Conservation (phyloP, 2,797 vertebrate genomes). For the Xiphorhynchus erythropygius region DNA sequence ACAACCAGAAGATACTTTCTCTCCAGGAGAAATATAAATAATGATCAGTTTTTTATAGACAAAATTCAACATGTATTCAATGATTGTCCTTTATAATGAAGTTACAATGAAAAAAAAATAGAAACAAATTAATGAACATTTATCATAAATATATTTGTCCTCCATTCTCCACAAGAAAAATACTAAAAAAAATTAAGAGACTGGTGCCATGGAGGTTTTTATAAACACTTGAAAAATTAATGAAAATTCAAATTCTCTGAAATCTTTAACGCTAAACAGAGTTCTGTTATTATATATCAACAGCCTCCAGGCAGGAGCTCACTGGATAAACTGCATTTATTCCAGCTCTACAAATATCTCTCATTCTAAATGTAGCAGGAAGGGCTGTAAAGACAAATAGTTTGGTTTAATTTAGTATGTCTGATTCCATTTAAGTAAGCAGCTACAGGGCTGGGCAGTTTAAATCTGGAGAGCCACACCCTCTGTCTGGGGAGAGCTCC, state of each 20-base stretch:
- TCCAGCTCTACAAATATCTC: neutral
- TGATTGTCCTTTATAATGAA: neutral
- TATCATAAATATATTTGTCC: neutral
- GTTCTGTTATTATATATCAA: neutral
- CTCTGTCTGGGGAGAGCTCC: neutral
- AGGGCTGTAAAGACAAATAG: neutral
- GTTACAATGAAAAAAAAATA: neutral
- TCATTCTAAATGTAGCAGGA: neutral
- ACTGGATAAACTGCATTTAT: neutral
- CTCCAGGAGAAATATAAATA: conserved; percentile 18
- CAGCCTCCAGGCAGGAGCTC: neutral
- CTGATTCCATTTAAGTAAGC: neutral
- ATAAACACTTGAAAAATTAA: neutral
- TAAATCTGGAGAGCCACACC: neutral
- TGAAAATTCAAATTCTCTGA: neutral
- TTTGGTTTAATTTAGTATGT: neutral
- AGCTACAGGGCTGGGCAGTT: neutral
- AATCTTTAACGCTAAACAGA: neutral
- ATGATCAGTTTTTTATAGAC: neutral
- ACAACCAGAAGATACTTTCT: neutral
- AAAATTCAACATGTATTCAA: neutral
- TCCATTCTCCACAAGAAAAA: neutral
- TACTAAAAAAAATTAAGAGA: neutral
- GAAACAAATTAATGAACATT: accelerated
- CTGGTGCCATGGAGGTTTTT: neutral